A percentile compares a stretch with the other conserved stretches of the same genome.
These are phyloP conservation scores for Mormoops blainvillei DNA, from an alignment of 2,113 vertebrate species.

Conservation along the genomic window DNA sequence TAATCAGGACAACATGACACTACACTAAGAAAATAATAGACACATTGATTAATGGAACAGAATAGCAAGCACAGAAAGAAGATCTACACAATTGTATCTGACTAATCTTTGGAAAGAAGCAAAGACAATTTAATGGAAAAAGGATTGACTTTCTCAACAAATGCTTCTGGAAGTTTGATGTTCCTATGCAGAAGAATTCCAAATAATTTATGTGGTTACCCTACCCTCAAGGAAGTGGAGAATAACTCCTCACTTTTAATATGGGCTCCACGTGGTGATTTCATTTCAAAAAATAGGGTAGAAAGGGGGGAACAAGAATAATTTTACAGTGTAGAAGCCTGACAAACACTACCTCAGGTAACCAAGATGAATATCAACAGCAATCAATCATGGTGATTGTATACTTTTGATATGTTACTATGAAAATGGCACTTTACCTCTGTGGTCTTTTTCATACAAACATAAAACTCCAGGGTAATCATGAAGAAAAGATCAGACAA, in stretches of 20 bases:
- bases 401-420: background rate
- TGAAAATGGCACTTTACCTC: background rate
- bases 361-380: constrained; percentile 34
- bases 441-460: background rate
- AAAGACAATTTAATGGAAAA: background rate
- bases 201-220: background rate
- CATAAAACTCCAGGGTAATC: background rate
- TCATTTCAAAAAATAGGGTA: background rate
- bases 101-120: background rate
- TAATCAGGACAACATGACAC: background rate
- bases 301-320: background rate
- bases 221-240: background rate
- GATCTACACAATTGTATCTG: background rate
- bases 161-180: background rate
- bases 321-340: constrained; percentile 6
- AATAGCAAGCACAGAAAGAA: background rate
- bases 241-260: background rate
- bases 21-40: background rate
- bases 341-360: background rate
- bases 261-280: background rate
- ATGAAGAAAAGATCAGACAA: background rate
- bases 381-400: background rate
- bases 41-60: background rate
- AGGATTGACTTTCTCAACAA: background rate
- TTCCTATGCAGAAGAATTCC: background rate